These are phyloP conservation scores for Drosophila acutilabella DNA, from an alignment of 2,888 invertebrate species.

Conservation along the genomic window DNA sequence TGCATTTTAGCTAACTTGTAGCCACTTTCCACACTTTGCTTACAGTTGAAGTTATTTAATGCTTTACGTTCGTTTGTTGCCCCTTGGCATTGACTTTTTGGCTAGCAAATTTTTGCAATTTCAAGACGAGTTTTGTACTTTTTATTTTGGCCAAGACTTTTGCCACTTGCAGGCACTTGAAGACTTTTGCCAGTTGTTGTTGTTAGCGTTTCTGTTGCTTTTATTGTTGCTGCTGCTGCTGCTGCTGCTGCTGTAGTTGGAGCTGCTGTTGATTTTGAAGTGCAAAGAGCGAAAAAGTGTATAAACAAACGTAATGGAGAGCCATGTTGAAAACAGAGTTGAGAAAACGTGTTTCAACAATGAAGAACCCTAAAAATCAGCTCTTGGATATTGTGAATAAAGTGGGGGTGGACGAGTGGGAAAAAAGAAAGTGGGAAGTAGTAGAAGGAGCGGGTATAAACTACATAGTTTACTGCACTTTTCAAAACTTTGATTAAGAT, in stretches of 20 bases:
- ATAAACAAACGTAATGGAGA: conserved; percentile 80
- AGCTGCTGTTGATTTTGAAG: conserved; percentile 69
- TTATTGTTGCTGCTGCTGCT: conserved; percentile 10
- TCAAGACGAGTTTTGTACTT: conserved; percentile 27
- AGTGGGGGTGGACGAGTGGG: neutral
- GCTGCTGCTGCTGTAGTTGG: conserved; percentile 4
- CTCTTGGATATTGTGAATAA: conserved; percentile 13
- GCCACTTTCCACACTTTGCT: neutral
- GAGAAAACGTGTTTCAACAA: conserved; percentile 41
- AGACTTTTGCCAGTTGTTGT: conserved; percentile 56
- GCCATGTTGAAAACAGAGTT: conserved; percentile 50
- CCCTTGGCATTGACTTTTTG: conserved; percentile 54
- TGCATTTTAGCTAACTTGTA: neutral
- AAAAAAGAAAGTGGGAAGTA: neutral
- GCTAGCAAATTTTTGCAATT: conserved; percentile 62
- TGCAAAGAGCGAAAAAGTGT: conserved; percentile 75
- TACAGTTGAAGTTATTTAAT: conserved; percentile 41
- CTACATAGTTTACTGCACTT: conserved; percentile 80
- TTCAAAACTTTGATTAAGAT: conserved; percentile 78
- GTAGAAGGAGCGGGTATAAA: conserved; percentile 44
- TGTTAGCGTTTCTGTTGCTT: conserved; percentile 11
- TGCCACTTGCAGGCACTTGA: conserved; percentile 72
- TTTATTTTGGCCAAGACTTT: conserved; percentile 42
- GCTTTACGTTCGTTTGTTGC: conserved; percentile 8
- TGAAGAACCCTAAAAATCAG: conserved; percentile 28